phyloP scores from a whole-genome alignment of 1,140 invertebrate genomes.

The Berghia stephanieae region DNA sequence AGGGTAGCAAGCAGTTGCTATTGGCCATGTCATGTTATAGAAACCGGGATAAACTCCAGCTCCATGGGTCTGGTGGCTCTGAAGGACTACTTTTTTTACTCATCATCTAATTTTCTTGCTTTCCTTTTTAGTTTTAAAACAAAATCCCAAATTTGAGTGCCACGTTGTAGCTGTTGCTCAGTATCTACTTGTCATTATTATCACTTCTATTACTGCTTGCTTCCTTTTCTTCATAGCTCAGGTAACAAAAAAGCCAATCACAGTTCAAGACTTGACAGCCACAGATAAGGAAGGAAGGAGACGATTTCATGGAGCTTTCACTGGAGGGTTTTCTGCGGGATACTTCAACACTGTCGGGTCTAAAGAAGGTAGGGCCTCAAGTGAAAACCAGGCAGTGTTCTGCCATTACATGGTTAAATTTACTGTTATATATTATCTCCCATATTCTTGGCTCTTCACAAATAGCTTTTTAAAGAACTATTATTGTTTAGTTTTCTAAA shows the following conservation, averaged over 20 bases:
- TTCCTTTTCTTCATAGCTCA: constrained; percentile 37
- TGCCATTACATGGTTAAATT: no score
- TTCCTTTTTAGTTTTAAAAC: neutral
- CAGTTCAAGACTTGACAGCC: constrained; percentile 89
- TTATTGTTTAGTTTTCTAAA: no score
- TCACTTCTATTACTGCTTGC: neutral
- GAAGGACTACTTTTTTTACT: neutral
- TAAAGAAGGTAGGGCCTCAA: constrained; percentile 76
- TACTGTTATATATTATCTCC: no score
- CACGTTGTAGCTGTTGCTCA: neutral
- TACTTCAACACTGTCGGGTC: constrained; percentile 97
- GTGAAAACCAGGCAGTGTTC: neutral
- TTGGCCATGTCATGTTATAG: no score
- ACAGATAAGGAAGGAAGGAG: constrained; percentile 88
- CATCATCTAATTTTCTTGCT: neutral
- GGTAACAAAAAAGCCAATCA: constrained; percentile 70
- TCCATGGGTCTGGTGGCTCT: no score
- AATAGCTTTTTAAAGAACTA: no score
- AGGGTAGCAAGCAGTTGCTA: no score
- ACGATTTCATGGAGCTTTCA: constrained; percentile 98
- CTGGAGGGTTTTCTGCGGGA: constrained; percentile 98
- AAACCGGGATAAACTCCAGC: no score
- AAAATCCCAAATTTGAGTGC: neutral
- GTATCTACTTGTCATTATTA: neutral
- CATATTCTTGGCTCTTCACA: no score